Conservation (phyloP, 2,113 vertebrate genomes). For the Erythrolamprus reginae region DNA sequence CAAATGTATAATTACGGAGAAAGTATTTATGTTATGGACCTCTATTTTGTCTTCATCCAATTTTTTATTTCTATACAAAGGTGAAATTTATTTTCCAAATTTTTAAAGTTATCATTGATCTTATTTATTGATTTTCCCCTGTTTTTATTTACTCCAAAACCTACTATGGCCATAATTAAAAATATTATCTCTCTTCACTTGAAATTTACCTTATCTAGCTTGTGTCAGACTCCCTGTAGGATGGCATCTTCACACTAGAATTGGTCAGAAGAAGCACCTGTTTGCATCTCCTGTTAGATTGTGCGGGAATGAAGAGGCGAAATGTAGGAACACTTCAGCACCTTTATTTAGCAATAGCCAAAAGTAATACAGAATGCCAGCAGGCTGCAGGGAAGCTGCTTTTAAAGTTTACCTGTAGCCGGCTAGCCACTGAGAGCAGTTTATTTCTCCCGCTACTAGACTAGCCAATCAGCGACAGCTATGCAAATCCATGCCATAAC, state of each 20-base stretch:
- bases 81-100: neutral
- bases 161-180: neutral
- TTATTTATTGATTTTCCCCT: neutral
- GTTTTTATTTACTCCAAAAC: neutral
- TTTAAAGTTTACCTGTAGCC: too few relatives aligned
- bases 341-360: too few relatives aligned
- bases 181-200: neutral
- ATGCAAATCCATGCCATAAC: too few relatives aligned
- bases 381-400: too few relatives aligned
- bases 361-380: too few relatives aligned
- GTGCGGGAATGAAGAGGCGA: too few relatives aligned
- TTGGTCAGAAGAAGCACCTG: neutral
- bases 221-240: neutral
- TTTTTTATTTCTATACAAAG: neutral
- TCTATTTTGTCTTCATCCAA: neutral
- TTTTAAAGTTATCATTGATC: neutral
- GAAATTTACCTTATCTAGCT: neutral
- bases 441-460: too few relatives aligned
- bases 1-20: neutral
- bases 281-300: too few relatives aligned
- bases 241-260: neutral
- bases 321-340: too few relatives aligned
- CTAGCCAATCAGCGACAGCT: too few relatives aligned
- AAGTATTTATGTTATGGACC: neutral
- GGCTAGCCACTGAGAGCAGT: too few relatives aligned